These are phyloP conservation scores for Eidolon helvum DNA, from an alignment of 2,113 vertebrate genomes.

Conservation along the genomic window DNA sequence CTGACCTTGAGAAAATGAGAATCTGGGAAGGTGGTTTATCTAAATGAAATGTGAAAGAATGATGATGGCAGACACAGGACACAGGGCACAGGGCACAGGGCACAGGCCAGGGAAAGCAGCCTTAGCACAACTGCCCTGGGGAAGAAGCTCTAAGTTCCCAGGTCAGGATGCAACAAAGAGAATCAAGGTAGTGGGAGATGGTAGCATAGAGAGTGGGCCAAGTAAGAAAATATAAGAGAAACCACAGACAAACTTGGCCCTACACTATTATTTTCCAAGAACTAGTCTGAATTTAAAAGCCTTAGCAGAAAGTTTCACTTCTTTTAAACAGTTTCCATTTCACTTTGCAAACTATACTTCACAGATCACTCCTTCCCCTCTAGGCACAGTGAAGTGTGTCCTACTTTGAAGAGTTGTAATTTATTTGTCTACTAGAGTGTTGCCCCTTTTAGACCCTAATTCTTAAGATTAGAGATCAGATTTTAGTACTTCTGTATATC, in stretches of 20 bases:
- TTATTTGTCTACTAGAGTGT: neutral
- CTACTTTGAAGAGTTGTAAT: neutral
- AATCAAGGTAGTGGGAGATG: neutral
- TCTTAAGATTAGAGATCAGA: neutral
- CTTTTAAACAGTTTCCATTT: neutral
- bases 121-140: neutral
- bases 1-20: neutral
- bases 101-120: neutral
- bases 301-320: neutral
- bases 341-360: neutral
- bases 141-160: neutral
- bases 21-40: neutral
- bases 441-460: neutral
- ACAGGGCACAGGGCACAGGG: neutral
- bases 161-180: neutral
- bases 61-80: rapidly evolving
- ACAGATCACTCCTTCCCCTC: rapidly evolving
- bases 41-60: neutral
- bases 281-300: neutral
- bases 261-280: neutral
- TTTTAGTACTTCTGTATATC: neutral
- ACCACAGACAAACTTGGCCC: neutral
- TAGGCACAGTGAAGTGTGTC: rapidly evolving
- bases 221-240: neutral
- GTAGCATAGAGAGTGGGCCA: rapidly evolving